Evolutionary conservation across 2,113 vertebrate species (phyloP).

Genomic region (Carlito syrichta): DNA sequence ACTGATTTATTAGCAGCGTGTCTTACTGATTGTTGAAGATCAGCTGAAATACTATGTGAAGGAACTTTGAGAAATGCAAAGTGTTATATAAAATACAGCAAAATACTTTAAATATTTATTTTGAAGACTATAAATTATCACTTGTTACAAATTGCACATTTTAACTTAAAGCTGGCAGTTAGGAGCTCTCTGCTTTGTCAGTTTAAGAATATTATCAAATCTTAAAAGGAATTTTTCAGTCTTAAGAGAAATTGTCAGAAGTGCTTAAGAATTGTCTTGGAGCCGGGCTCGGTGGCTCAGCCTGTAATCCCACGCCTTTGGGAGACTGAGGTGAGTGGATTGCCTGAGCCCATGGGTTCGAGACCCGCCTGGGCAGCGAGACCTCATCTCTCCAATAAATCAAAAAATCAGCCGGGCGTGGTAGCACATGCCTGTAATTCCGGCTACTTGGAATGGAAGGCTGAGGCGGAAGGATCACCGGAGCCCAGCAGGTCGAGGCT

Average conservation of each 20-base stretch:
- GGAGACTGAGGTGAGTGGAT: too few relatives aligned
- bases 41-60: neutral
- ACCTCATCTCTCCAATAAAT: too few relatives aligned
- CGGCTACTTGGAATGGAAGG: too few relatives aligned
- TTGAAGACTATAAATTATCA: neutral
- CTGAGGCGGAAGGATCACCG: too few relatives aligned
- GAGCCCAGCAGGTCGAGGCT: too few relatives aligned
- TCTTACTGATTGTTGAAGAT: constrained; percentile 26
- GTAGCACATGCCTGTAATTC: too few relatives aligned
- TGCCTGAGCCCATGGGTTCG: too few relatives aligned
- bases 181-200: neutral
- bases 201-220: neutral
- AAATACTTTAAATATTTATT: constrained; percentile 1
- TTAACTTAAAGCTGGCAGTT: constrained; percentile 27
- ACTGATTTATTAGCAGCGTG: constrained; percentile 7
- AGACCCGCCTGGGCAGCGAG: too few relatives aligned
- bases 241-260: constrained; percentile 9
- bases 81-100: neutral
- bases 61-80: constrained; percentile 40
- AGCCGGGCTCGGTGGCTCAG: too few relatives aligned
- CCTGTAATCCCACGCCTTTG: too few relatives aligned
- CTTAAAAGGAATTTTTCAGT: constrained; percentile 11
- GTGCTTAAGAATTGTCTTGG: too few relatives aligned
- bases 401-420: too few relatives aligned
- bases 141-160: constrained; percentile 23